Conservation (phyloP, 2,888 invertebrate genomes). For the Cenopis cana region DNA sequence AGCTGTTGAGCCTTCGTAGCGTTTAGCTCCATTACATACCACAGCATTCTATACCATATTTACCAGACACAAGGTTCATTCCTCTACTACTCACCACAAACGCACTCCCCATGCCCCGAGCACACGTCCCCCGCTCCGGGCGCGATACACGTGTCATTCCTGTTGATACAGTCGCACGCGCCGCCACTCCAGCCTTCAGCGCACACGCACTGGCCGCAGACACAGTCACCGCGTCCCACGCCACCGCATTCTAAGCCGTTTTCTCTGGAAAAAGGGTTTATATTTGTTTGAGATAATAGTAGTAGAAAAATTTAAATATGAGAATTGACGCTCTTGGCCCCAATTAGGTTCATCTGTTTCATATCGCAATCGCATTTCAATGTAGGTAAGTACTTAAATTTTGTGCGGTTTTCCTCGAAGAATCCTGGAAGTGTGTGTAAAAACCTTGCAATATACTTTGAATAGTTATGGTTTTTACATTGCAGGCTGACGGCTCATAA, state of each 20-base stretch:
- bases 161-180: constrained; percentile 84
- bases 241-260: constrained; percentile 83
- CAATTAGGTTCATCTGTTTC: no score
- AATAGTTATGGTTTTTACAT: no score
- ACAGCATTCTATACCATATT: background rate
- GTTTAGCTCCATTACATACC: background rate
- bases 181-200: constrained; percentile 84
- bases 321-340: background rate
- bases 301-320: background rate
- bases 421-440: no score
- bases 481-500: no score
- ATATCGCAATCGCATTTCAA: no score
- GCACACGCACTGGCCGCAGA: constrained; percentile 90
- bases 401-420: no score
- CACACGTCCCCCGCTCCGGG: constrained; percentile 84
- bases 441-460: no score
- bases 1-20: no score
- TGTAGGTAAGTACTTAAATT: no score
- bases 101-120: constrained; percentile 90
- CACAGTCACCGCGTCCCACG: constrained; percentile 88
- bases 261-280: constrained; percentile 56
- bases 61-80: background rate
- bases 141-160: constrained; percentile 79
- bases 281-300: background rate
- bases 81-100: constrained; percentile 85